These are phyloP conservation scores for Marisa cornuarietis DNA, from an alignment of 1,140 invertebrate genomes.

Conservation along the genomic window DNA sequence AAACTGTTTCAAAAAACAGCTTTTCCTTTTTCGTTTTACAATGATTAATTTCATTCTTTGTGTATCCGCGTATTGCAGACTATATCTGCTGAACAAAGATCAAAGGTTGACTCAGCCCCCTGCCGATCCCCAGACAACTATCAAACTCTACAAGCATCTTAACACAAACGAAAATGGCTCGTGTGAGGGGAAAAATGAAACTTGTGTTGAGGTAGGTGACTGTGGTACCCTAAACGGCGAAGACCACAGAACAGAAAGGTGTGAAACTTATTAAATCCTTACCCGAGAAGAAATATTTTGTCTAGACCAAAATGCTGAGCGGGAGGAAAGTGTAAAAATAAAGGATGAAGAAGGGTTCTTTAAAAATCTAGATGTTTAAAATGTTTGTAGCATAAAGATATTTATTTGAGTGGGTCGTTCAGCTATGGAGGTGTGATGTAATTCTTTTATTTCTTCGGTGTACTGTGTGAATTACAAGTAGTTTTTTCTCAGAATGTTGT, in stretches of 20 bases:
- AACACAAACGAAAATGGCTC: conserved; percentile 41
- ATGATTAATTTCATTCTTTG: neutral
- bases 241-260: neutral
- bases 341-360: too few relatives aligned
- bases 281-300: too few relatives aligned
- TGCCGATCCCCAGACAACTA: conserved; percentile 30
- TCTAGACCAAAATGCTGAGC: too few relatives aligned
- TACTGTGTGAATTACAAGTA: neutral
- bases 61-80: conserved; percentile 24
- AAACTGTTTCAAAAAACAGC: too few relatives aligned
- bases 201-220: conserved; percentile 50
- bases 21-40: too few relatives aligned
- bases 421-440: too few relatives aligned
- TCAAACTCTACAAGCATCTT: conserved; percentile 41
- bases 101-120: conserved; percentile 34
- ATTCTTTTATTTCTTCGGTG: too few relatives aligned
- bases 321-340: too few relatives aligned
- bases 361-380: too few relatives aligned
- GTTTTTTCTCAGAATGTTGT: neutral
- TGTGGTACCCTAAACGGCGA: neutral
- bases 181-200: conserved; percentile 33
- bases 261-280: neutral
- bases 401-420: too few relatives aligned
- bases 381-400: too few relatives aligned
- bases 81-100: conserved; percentile 45